Evolutionary conservation across 2,888 invertebrate species (phyloP), one percentile per base, ranked within the genome.

Genomic region (Odontomyia ornata): DNA sequence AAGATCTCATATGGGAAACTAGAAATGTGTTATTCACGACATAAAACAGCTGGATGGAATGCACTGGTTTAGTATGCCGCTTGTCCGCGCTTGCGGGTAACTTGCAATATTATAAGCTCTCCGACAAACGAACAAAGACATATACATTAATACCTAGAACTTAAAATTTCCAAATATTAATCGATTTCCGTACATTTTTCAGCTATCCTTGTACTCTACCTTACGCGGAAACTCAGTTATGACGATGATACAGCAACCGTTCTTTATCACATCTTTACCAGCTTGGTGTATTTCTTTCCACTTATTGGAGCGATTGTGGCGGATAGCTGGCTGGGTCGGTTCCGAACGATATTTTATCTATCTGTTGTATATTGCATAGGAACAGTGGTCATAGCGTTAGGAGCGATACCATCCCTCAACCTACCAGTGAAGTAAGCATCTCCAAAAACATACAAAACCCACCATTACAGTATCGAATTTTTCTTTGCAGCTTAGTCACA

Each of bases 201-300:
- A 99, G 98, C 98, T n/a, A 93, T 98, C 81, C 89, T 99, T 81
- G 93, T 94, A 56, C 87, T 98, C 36, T 99, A 98, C 88, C 90
- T 99, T 75, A 91, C 91, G 18, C 91, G 93, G 80, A 93, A 94
- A 83, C 88, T 99, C 80, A 87, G 88, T 0, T 96, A 93, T 86
- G 85, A 87, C 21, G 91, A 93, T 82, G 90, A 93, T 81, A 89
- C 90, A 0, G 91, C 98, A 0, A 97, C 95, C 0, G 91, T 96
- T 76, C 89, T 97, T 77, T 99, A 94, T 87, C 99, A 99, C 85
- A 87, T 91, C 1, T 98, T 97, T 86, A 91, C 92, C 0, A 94
- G 95, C 92, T 88, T 97, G 81, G 95, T 95, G 11, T 99, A 86
- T 77, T 81, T 84, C 57, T 86, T 83, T 46, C 85, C 85, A 0